Base-by-base conservation (phyloP, 2,888 invertebrate species). In the Tubulanus polymorphus region DNA sequence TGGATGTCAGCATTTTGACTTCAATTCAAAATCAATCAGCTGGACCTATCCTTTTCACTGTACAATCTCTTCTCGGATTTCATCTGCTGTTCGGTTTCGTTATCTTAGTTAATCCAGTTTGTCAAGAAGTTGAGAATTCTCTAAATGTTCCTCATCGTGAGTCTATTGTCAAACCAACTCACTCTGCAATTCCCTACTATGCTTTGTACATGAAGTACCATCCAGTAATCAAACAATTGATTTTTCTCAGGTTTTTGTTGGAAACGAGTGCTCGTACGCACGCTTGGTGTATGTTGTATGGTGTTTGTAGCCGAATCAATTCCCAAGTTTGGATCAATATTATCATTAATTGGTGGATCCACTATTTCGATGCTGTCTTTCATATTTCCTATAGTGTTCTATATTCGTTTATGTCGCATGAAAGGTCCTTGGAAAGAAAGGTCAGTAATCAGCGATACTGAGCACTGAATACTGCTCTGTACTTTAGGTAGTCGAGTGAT, bases 281-380 rank as follows among this genome's bases (percentile, higher is more conserved):
- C 90, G 1, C 75, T 83, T 0, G 80, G 92, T 15, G 84, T 90
- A 12, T 82, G 85, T 0, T 63, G 88, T 2, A 88, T 88, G 0
- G 85, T 93, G 5, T 83, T 90, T 29, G 81, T 92, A 2, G 91
- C 89, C 0, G 90, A 91, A 78, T 84, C 88, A 0, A 86, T 93
- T 0, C 92, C 93, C 1, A 83, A 88, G 62, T 92, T 93, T 72
- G 91, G 92, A 68, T 81, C 91, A 23, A 88, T 93, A 12, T 88
- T 93, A 87, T 87, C 90, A 1, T 80, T 93, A 0, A 86, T 93
- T 10, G 93, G 93, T 0, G 91, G 91, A 3, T 88, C 90, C 0
- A 82, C 93, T 3, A 88, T 88, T 0, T 90, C 91, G 0, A 89
- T 92, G 0, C 79, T 92, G 12, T 88, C 91, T 67, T 93, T 92